Percentiles rank a stretch among this genome's conserved stretches.
phyloP scores from a whole-genome alignment of 2,888 invertebrate species.

The Hirtodrosophila histrioides region DNA sequence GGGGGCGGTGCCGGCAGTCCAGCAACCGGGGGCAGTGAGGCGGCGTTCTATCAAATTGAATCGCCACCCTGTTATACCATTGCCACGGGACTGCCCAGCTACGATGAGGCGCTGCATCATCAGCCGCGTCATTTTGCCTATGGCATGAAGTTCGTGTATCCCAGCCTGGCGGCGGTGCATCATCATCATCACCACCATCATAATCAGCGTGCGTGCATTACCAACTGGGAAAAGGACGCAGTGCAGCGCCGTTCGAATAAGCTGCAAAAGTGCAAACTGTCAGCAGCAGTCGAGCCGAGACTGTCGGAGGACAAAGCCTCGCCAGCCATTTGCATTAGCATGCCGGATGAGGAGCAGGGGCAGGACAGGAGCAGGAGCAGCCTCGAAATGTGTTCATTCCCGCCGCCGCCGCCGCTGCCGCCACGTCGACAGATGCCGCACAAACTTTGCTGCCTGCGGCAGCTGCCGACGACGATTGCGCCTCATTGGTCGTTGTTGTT shows the following conservation, averaged over 20 bases:
- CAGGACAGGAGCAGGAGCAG: constrained; percentile 27
- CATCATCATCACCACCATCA: constrained; percentile 70
- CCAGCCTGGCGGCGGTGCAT: constrained; percentile 82
- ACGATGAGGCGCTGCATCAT: constrained; percentile 87
- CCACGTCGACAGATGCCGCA: constrained; percentile 42
- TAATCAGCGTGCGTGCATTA: constrained; percentile 58
- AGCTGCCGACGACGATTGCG: constrained; percentile 75
- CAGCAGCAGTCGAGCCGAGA: constrained; percentile 57
- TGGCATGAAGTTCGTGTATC: constrained; percentile 83
- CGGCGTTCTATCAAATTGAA: constrained; percentile 84
- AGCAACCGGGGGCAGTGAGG: constrained; percentile 57
- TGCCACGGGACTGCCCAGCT: constrained; percentile 87
- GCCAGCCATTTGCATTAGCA: constrained; percentile 76
- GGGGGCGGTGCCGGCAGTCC: not conserved
- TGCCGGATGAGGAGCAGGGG: constrained; percentile 59
- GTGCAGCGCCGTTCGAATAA: constrained; percentile 56
- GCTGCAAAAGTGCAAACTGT: constrained; percentile 77
- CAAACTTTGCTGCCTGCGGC: constrained; percentile 68
- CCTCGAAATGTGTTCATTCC: constrained; percentile 35
- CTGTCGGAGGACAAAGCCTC: constrained; percentile 40
- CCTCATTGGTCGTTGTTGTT: constrained; percentile 74
- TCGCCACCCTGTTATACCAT: constrained; percentile 87
- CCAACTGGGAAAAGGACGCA: constrained; percentile 78
- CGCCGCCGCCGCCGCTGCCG: constrained; percentile 22
- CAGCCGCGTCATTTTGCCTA: constrained; percentile 83